phyloP scores from a whole-genome alignment of 2,113 vertebrate genomes.

The Bostrychus sinensis region DNA sequence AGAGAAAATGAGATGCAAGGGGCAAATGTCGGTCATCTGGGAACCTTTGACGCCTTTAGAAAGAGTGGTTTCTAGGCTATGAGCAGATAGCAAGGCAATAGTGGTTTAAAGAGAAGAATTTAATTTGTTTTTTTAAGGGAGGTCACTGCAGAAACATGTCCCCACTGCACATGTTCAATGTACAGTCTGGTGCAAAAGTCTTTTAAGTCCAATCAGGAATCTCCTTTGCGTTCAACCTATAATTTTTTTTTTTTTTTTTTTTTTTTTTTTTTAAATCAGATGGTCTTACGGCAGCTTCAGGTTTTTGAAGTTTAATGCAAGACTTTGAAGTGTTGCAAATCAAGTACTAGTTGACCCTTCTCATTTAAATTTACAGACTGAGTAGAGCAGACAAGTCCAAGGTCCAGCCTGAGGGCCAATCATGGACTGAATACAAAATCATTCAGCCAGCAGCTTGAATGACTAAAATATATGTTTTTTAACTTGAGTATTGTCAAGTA shows the following conservation, averaged over 20 bases:
- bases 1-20: conserved; percentile 16
- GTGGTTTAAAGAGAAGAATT: too few species aligned
- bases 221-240: too few species aligned
- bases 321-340: not conserved
- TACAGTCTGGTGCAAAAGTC: too few species aligned
- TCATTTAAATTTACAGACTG: not conserved
- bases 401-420: not conserved
- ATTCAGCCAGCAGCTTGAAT: not conserved
- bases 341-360: not conserved
- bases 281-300: not conserved
- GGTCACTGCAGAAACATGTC: too few species aligned
- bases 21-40: not conserved
- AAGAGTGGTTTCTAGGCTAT: not conserved
- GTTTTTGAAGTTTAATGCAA: not conserved
- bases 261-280: not conserved
- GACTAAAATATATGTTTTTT: not conserved
- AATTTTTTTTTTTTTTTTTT: too few species aligned
- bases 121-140: too few species aligned
- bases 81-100: too few species aligned
- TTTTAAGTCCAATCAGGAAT: too few species aligned
- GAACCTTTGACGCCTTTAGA: not conserved
- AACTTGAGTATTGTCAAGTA: not conserved
- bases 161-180: too few species aligned
- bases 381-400: not conserved
- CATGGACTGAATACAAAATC: not conserved